These are phyloP conservation scores for Aurelia coerulea DNA, from an alignment of 30 jellyfish, hydroid and myxozoan genomes.

Conservation along the genomic window DNA sequence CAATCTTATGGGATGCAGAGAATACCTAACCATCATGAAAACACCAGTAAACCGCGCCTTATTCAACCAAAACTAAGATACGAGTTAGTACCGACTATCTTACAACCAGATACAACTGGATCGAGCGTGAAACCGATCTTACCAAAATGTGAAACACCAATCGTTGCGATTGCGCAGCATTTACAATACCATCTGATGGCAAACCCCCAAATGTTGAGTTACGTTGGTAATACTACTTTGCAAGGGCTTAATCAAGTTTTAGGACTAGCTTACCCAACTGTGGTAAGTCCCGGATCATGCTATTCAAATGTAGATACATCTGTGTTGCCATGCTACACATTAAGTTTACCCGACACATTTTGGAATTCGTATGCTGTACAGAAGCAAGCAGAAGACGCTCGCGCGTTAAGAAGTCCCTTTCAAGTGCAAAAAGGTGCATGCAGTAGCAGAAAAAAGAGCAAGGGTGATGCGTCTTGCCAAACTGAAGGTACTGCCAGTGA, in stretches of 20 bases:
- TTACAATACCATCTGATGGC: slow-evolving; percentile 43
- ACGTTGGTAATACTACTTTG: slow-evolving; percentile 56
- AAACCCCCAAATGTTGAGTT: slow-evolving; percentile 59
- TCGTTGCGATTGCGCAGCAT: slow-evolving; percentile 52
- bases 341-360: slow-evolving; percentile 56
- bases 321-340: slow-evolving; percentile 45
- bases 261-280: slow-evolving; percentile 22
- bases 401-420: slow-evolving; percentile 19
- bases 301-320: not conserved
- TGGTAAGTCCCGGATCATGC: slow-evolving; percentile 10
- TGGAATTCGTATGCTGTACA: slow-evolving; percentile 33
- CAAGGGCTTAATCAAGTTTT: slow-evolving; percentile 48
- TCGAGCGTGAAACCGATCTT: slow-evolving; percentile 27
- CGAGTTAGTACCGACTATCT: slow-evolving; percentile 48
- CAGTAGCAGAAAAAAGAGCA: slow-evolving; percentile 16
- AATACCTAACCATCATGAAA: not conserved
- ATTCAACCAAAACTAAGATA: slow-evolving; percentile 50
- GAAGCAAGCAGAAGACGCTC: slow-evolving; percentile 11
- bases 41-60: slow-evolving; percentile 23
- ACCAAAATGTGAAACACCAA: slow-evolving; percentile 42
- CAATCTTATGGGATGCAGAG: not conserved
- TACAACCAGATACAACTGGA: slow-evolving; percentile 49
- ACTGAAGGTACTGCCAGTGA: slow-evolving; percentile 1
- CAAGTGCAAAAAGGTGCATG: slow-evolving; percentile 33
- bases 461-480: slow-evolving; percentile 27